These are phyloP conservation scores for Myzus persicae DNA, from an alignment of 1,140 invertebrate species.

Conservation along the genomic window DNA sequence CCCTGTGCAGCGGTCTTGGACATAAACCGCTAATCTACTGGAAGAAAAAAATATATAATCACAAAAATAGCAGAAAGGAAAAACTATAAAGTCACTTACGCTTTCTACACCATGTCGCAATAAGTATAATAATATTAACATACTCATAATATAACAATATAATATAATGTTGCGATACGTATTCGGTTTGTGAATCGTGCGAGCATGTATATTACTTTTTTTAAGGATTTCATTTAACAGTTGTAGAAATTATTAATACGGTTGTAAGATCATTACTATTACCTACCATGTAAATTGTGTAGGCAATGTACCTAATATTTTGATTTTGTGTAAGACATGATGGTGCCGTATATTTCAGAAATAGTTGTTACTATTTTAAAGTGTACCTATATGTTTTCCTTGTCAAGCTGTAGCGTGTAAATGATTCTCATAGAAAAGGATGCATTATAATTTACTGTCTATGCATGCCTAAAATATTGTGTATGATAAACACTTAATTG, in stretches of 20 bases:
- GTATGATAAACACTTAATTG: not conserved
- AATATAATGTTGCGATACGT: not conserved
- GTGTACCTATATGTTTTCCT: not conserved
- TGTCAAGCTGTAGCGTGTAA: not conserved
- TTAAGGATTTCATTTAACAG: not conserved
- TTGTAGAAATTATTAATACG: not conserved
- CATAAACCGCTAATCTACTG: conserved; percentile 6
- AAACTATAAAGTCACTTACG: conserved; percentile 35
- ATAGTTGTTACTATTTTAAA: not conserved
- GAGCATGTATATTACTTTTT: not conserved
- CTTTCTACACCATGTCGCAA: conserved; percentile 33
- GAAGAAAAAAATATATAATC: not conserved
- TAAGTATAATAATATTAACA: not conserved
- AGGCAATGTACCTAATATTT: not conserved
- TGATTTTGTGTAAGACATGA: not conserved
- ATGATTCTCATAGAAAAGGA: too few species aligned
- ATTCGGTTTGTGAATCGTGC: not conserved
- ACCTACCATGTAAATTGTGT: not conserved
- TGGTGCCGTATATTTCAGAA: too few species aligned
- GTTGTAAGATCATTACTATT: not conserved
- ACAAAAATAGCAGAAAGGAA: not conserved
- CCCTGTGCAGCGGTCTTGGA: not conserved
- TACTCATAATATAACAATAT: not conserved
- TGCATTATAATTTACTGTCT: too few species aligned
- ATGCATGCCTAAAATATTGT: not conserved